phyloP scores from a whole-genome alignment of 2,113 vertebrate species.

The Haemorhous mexicanus region DNA sequence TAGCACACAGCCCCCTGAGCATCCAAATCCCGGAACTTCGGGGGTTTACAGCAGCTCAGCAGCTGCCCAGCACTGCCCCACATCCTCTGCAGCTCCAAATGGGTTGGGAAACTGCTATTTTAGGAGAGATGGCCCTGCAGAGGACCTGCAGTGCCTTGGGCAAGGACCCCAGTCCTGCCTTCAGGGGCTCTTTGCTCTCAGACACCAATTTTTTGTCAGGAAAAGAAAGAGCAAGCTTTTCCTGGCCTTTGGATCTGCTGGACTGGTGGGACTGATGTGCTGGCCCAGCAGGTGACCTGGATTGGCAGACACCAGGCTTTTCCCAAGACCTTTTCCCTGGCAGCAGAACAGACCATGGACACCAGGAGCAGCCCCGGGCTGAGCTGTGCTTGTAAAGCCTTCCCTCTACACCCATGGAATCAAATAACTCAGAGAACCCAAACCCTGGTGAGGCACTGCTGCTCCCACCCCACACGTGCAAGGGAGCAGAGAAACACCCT shows the following conservation, averaged over 20 bases:
- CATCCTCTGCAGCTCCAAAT: neutral
- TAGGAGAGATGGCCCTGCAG: neutral
- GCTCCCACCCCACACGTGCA: fast-evolving
- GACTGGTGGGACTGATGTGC: neutral
- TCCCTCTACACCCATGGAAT: neutral
- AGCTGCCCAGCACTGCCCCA: too few relatives aligned
- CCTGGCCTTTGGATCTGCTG: neutral
- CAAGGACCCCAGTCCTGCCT: neutral
- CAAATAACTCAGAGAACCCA: neutral
- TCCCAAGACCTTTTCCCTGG: neutral
- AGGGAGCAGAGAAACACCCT: neutral
- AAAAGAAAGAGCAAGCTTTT: neutral
- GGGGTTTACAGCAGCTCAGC: neutral
- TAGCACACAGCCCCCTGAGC: neutral
- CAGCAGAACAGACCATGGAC: neutral
- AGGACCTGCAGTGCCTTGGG: neutral
- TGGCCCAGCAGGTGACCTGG: neutral
- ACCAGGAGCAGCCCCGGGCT: neutral
- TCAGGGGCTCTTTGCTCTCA: neutral
- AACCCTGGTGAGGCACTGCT: fast-evolving
- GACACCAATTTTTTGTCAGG: neutral
- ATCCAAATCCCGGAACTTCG: neutral
- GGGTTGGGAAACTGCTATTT: neutral
- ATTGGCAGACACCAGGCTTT: too few relatives aligned
- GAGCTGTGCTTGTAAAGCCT: neutral